Conservation (phyloP, 2,888 invertebrate species). For the Autographa gamma region DNA sequence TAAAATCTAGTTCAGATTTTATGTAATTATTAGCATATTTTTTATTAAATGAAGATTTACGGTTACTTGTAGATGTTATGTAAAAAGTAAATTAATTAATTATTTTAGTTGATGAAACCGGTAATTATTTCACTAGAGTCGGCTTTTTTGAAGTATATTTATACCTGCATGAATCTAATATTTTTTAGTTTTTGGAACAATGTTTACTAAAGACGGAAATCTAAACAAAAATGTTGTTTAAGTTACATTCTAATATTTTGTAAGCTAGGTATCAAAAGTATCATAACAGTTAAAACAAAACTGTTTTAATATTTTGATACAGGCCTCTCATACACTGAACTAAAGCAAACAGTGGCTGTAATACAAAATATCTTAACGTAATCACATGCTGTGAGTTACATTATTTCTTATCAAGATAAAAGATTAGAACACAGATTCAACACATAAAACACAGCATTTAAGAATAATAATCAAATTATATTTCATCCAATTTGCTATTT, state of each 20-base stretch:
- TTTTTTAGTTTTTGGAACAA: too few relatives aligned
- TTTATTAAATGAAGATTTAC: background rate
- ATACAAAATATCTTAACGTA: slow-evolving; percentile 11
- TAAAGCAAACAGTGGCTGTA: background rate
- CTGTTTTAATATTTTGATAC: too few relatives aligned
- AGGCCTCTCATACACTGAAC: background rate
- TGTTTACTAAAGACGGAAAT: too few relatives aligned
- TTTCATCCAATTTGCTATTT: background rate
- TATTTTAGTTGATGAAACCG: too few relatives aligned
- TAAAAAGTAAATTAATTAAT: too few relatives aligned
- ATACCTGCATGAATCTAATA: too few relatives aligned
- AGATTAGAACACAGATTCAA: slow-evolving; percentile 29
- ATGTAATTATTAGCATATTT: background rate
- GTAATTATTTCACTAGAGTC: too few relatives aligned
- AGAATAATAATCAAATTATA: background rate
- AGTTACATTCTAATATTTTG: background rate
- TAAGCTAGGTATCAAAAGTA: background rate
- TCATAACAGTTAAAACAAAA: background rate
- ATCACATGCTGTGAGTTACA: slow-evolving; percentile 10
- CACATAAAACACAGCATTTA: background rate
- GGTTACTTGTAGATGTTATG: too few relatives aligned
- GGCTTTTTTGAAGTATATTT: too few relatives aligned
- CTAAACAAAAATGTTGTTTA: background rate
- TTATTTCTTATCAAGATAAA: slow-evolving; percentile 30
- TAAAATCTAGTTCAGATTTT: background rate